A percentile compares a stretch with the other conserved stretches of the same genome.
These are phyloP conservation scores for Nannoperca obscura DNA, from an alignment of 2,797 vertebrate genomes.

Conservation along the genomic window DNA sequence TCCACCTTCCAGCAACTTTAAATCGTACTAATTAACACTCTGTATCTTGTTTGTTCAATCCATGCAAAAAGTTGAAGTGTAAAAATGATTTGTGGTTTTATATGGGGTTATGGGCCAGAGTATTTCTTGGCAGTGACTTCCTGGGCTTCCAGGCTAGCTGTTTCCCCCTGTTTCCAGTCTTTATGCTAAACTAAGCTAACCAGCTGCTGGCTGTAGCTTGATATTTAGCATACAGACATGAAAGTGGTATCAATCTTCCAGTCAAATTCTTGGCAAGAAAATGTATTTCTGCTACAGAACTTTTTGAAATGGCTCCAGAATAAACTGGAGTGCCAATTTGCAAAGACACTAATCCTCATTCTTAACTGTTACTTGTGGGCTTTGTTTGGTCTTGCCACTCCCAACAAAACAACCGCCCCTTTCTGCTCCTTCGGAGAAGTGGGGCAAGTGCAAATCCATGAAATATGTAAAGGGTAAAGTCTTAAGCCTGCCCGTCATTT, in stretches of 20 bases:
- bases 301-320: constrained; percentile 10
- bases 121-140: background rate
- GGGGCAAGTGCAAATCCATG: constrained; percentile 73
- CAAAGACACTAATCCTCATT: constrained; percentile 12
- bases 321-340: background rate
- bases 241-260: background rate
- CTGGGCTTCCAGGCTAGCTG: background rate
- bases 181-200: constrained; percentile 2
- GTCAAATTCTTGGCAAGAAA: background rate
- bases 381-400: constrained; percentile 41
- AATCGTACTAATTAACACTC: background rate
- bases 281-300: background rate
- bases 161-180: background rate
- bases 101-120: background rate
- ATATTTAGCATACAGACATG: background rate
- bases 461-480: constrained; percentile 77
- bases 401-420: constrained; percentile 36
- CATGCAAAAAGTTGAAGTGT: background rate
- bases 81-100: background rate
- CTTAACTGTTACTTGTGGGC: constrained; percentile 6
- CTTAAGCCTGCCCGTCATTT: constrained; percentile 61
- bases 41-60: background rate
- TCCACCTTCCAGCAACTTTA: background rate
- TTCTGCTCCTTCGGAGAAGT: constrained; percentile 55
- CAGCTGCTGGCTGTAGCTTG: background rate